Evolutionary conservation across 2,797 vertebrate genomes (phyloP), one percentile per base, ranked within the genome.

Genomic region (Tapera naevia): DNA sequence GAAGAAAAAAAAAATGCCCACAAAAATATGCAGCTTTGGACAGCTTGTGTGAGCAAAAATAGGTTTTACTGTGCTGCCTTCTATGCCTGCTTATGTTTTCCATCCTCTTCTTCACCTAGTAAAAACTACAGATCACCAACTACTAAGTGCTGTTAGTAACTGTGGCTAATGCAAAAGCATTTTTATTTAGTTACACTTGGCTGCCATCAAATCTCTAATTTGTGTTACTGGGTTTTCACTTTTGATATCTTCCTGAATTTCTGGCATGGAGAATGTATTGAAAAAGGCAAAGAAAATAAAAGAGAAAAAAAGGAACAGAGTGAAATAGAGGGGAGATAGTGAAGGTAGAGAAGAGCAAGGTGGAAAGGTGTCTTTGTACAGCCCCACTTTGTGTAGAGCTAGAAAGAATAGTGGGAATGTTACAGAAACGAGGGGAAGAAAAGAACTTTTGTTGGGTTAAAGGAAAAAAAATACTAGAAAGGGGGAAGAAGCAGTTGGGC

Each of bases 201-300:
- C 82, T 92, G 67, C 80, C 61, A 70, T 94, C 80, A 95, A 69
- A 96, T 94, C 67, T 90, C 30, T 95, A 88, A 92, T 96, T 94
- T 91, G 81, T 95, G 61, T 88, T 95, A 70, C 41, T 1, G 10
- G 21, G 39, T 86, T 94, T 88, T 86, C 66, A 41, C 27, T 87
- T 96, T 94, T 95, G 92, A 95, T 97, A 73, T 95, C 91, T 87
- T 53, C 51, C 51, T 92, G 57, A 92, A 95, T 80, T 95, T 95
- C 88, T 95, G 67, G 53, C 58, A 80, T 57, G 33, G 50, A 91
- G 37, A 92, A 94, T 80, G 17, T 46, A 62, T 30, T 60, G 30
- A 57, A 86, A 93, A 91, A 81, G 21, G 17, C 9, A 0, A 54
- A 89, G 12, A 74, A 96, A 88, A 87, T 53, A 54, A 32, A 91